Base-by-base conservation (phyloP, 2,113 vertebrate species). In the Syngnathus floridae region DNA sequence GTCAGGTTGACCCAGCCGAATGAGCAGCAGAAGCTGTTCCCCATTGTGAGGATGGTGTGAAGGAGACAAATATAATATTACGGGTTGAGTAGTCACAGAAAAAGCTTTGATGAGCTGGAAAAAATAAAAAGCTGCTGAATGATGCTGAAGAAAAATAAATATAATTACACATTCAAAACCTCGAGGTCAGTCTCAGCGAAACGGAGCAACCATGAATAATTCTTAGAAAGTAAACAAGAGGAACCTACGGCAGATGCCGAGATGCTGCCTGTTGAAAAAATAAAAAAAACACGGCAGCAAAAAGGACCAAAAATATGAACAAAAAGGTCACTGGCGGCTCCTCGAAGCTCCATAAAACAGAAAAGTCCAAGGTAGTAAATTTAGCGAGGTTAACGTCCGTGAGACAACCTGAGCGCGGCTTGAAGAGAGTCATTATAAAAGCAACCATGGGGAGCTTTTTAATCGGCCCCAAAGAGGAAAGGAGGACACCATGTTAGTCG, bases 1-100 rank as follows among this genome's bases (percentile, higher is more conserved):
- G 80, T 76, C 72, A 56, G 31, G 38, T 22, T 14, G 74, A 80
- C 70, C 82, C 78, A 73, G 68, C 62, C 68, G 62, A 62, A 61
- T 61, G 45, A 46, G 45, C 6, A 46, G 69, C 68, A 66, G 59
- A 65, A 9, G 35, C 52, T 69, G 80, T 69, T 72, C 72, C 60
- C 45, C 13, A 46, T 46, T 17, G 45, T 16, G 14, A 17, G 16
- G 12, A 46, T 46, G 45, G 14, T 4, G 14, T 46, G 45, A 58
- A 26, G n/a, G 35, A 49, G 21, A 64, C 17, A 52, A 48, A 61
- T 3, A 26, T 7, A 54, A 45, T 10, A 60, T 13, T 26, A 26
- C 36, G 55, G 21, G 55, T 5, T 14, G 55, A 5, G 5, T 26
- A 21, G 48, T 26, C 46, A 57, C 60, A 77, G 45, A 64, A 38